Evolutionary conservation across 2,888 invertebrate genomes (phyloP).

Genomic region (Ferdinandea cuprea): DNA sequence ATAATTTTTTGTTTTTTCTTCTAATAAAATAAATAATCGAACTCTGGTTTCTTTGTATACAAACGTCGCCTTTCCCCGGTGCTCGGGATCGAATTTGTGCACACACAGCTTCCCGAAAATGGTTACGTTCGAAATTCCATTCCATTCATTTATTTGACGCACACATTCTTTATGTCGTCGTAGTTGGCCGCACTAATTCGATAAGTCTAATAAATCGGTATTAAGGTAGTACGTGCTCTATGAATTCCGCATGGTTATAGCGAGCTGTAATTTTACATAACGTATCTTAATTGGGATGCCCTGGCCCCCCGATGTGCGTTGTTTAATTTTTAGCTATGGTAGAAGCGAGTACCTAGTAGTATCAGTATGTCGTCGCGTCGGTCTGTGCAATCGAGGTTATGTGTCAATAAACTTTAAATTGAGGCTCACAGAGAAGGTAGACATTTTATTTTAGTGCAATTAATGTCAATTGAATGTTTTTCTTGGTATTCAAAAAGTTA

Average conservation of each 20-base stretch:
- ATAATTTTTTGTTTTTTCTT: not conserved
- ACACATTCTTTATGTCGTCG: not conserved
- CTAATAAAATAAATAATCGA: slow-evolving; percentile 23
- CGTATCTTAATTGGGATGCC: slow-evolving; percentile 34
- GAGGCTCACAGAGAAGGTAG: no score
- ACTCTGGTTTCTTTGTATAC: not conserved
- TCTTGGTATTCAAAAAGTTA: no score
- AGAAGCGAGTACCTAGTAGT: no score
- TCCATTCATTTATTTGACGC: slow-evolving; percentile 35
- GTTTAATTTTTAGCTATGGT: no score
- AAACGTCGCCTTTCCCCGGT: not conserved
- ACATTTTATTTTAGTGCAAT: no score
- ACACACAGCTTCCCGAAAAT: slow-evolving; percentile 29
- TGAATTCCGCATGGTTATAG: slow-evolving; percentile 20
- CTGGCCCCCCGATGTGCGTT: not conserved
- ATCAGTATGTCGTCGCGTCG: not conserved
- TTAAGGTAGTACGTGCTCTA: slow-evolving; percentile 50
- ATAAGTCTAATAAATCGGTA: slow-evolving; percentile 28
- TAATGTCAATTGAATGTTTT: no score
- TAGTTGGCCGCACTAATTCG: slow-evolving; percentile 43
- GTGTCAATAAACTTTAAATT: no score
- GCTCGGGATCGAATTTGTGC: not conserved
- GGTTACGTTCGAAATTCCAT: slow-evolving; percentile 62
- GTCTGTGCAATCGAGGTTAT: not conserved
- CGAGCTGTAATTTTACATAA: slow-evolving; percentile 44